Evolutionary conservation across 2,797 vertebrate species (phyloP).

Genomic region (Alectoris magna): DNA sequence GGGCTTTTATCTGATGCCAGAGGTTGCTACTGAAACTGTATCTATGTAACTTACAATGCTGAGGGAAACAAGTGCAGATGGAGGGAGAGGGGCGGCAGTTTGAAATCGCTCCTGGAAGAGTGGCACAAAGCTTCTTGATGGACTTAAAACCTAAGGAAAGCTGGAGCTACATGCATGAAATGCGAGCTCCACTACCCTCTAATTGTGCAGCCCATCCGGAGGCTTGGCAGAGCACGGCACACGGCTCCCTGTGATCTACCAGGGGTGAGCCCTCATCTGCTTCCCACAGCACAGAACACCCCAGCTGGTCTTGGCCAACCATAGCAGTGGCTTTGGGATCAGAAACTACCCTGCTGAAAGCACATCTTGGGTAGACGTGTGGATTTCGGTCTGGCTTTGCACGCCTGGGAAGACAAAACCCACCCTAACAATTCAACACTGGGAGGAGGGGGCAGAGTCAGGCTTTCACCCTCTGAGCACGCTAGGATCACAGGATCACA

Average conservation of each 20-base stretch:
- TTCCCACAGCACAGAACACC: not conserved
- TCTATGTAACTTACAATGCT: fast-evolving
- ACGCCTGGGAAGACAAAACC: not conserved
- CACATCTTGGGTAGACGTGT: not conserved
- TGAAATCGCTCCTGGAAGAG: not conserved
- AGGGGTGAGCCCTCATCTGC: fast-evolving
- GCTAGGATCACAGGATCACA: constrained; percentile 81
- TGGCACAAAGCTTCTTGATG: fast-evolving
- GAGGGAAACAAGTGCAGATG: not conserved
- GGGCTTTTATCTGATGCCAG: constrained; percentile 12
- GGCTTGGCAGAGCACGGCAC: not conserved
- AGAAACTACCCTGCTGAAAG: not conserved
- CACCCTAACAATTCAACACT: not conserved
- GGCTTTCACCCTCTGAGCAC: constrained; percentile 78
- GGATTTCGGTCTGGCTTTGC: not conserved
- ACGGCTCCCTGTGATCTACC: not conserved
- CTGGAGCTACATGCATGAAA: not conserved
- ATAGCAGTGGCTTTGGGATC: not conserved
- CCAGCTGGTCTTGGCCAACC: not conserved
- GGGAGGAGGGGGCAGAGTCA: not conserved
- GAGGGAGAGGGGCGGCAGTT: not conserved
- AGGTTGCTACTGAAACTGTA: not conserved
- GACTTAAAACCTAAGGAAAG: not conserved
- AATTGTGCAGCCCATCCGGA: not conserved
- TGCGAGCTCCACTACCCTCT: fast-evolving